Evolutionary conservation across 2,797 vertebrate species (phyloP).

Genomic region (Diceros bicornis): DNA sequence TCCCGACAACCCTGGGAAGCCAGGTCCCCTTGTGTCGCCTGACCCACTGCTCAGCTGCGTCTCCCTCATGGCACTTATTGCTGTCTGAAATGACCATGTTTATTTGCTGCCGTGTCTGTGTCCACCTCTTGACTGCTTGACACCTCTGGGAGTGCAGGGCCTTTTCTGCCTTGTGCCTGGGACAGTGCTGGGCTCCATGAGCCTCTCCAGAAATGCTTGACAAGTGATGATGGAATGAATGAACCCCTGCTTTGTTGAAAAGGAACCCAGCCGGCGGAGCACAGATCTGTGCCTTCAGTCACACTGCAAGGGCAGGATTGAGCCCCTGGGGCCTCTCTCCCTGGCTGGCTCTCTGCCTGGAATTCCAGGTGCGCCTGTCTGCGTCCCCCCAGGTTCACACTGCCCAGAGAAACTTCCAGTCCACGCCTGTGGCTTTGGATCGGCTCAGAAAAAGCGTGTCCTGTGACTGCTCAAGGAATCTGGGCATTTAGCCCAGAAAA

Average conservation of each 20-base stretch:
- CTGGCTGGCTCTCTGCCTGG: background rate
- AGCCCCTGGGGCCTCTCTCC: background rate
- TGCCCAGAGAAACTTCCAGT: conserved; percentile 67
- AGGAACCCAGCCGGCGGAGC: background rate
- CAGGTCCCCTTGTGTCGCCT: background rate
- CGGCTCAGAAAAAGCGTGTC: conserved; percentile 88
- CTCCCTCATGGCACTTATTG: rapidly evolving
- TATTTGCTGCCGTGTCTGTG: background rate
- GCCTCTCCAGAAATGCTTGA: background rate
- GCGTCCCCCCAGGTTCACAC: background rate
- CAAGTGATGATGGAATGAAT: background rate
- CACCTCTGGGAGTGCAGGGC: background rate
- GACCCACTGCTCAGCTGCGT: rapidly evolving
- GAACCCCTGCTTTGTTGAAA: background rate
- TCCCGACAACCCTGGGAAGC: background rate
- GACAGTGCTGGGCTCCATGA: background rate
- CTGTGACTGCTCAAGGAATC: conserved; percentile 91
- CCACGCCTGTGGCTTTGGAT: conserved; percentile 81
- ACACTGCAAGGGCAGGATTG: background rate
- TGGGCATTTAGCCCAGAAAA: conserved; percentile 91
- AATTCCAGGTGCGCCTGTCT: conserved; percentile 48
- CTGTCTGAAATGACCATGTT: background rate
- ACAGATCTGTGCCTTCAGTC: background rate
- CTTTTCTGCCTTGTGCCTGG: background rate
- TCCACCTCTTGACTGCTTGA: background rate